Percentiles rank a stretch among this genome's conserved stretches.
These are phyloP conservation scores for Sialia sialis DNA, from an alignment of 2,113 vertebrate genomes.

Conservation along the genomic window DNA sequence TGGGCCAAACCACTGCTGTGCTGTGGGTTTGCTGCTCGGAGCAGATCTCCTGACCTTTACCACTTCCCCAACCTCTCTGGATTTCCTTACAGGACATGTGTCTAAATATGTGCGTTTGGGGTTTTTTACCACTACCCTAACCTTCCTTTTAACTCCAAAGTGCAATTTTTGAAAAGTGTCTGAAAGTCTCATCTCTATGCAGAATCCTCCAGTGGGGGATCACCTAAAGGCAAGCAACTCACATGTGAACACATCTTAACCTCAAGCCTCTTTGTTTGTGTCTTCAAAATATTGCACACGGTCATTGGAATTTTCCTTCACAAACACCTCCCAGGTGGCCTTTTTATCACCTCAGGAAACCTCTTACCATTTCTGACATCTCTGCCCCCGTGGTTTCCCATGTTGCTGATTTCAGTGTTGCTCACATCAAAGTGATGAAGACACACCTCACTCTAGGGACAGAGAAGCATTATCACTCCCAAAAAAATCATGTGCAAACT, in stretches of 20 bases:
- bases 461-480: not conserved
- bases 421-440: slow-evolving; percentile 15
- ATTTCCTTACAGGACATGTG: not conserved
- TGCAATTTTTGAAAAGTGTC: not conserved
- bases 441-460: slow-evolving; percentile 31
- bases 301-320: slow-evolving; percentile 45
- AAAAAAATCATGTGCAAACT: not conserved
- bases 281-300: not conserved
- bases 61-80: not conserved
- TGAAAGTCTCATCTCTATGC: rapidly evolving
- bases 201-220: not conserved
- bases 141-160: not conserved
- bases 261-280: not conserved
- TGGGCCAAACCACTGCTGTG: rapidly evolving
- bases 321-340: not conserved
- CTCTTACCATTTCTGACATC: slow-evolving; percentile 34
- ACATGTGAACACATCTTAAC: not conserved
- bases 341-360: slow-evolving; percentile 49
- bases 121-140: not conserved
- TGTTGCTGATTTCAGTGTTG: slow-evolving; percentile 17
- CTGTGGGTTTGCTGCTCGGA: not conserved
- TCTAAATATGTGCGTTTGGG: not conserved
- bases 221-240: not conserved
- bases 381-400: not conserved
- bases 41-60: not conserved